A percentile compares a stretch with the other conserved stretches of the same genome.
Conservation (phyloP, 2,888 invertebrate species). For the Thalpophila matura region DNA sequence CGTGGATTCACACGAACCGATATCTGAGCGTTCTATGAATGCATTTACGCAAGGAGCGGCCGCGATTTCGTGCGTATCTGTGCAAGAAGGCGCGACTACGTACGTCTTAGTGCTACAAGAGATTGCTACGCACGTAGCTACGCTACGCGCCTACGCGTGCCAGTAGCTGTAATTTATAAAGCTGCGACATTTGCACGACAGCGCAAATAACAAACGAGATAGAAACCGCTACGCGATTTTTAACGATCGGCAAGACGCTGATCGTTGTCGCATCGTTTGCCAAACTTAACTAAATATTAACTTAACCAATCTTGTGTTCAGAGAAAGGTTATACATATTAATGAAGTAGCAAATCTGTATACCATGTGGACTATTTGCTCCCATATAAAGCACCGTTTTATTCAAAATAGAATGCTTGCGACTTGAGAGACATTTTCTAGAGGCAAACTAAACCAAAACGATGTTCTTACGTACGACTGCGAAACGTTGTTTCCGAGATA, state of each 20-base stretch:
- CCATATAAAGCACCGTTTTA: conserved; percentile 49
- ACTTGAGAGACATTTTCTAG: conserved; percentile 21
- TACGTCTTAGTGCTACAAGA: background rate
- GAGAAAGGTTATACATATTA: conserved; percentile 46
- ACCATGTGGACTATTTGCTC: conserved; percentile 45
- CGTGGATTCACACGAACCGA: background rate
- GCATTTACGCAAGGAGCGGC: background rate
- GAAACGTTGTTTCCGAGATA: background rate
- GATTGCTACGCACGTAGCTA: conserved; percentile 20
- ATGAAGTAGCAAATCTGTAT: conserved; percentile 48
- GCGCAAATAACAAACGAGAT: background rate
- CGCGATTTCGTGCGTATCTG: background rate
- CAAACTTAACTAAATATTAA: conserved; percentile 19
- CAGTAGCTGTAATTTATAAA: background rate
- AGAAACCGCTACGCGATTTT: background rate
- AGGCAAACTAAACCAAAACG: conserved; percentile 9
- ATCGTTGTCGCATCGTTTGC: background rate
- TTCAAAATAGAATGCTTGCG: conserved; percentile 37
- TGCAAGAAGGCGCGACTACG: background rate
- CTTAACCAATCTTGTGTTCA: conserved; percentile 28
- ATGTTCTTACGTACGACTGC: conserved; percentile 10
- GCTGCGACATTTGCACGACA: background rate
- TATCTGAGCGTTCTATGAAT: background rate
- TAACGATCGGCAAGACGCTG: background rate
- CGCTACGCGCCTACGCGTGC: background rate